phyloP scores from a whole-genome alignment of 2,113 vertebrate species.

The Chauna torquata region DNA sequence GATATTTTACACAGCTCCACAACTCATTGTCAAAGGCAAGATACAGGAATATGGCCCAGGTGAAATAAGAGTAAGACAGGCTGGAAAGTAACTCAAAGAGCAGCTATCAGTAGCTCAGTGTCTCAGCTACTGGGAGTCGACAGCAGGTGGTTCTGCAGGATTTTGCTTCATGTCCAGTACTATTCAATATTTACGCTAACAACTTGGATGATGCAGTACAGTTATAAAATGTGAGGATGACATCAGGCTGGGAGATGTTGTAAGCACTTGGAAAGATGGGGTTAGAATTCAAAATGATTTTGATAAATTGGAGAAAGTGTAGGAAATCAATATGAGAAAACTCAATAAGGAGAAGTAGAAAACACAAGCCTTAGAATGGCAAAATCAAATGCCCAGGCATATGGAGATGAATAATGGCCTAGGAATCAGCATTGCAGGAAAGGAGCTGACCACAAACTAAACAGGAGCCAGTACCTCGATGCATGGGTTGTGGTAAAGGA shows the following conservation, averaged over 20 bases:
- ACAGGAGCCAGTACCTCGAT: background rate
- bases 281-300: background rate
- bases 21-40: background rate
- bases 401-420: background rate
- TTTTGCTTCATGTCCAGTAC: background rate
- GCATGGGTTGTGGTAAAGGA: background rate
- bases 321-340: constrained; percentile 6
- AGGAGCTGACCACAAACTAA: background rate
- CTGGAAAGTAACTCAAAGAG: background rate
- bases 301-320: background rate
- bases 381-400: background rate
- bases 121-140: background rate
- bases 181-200: background rate
- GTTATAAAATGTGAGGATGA: background rate
- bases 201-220: background rate
- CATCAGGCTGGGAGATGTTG: background rate
- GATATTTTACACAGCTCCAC: background rate
- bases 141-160: background rate
- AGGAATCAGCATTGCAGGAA: background rate
- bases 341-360: background rate
- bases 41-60: background rate
- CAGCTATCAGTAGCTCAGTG: background rate
- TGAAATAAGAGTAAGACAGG: background rate
- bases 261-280: background rate
- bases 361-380: background rate